Evolutionary conservation across 2,113 vertebrate species (phyloP), one percentile per base, ranked within the genome.

Genomic region (Galemys pyrenaicus): DNA sequence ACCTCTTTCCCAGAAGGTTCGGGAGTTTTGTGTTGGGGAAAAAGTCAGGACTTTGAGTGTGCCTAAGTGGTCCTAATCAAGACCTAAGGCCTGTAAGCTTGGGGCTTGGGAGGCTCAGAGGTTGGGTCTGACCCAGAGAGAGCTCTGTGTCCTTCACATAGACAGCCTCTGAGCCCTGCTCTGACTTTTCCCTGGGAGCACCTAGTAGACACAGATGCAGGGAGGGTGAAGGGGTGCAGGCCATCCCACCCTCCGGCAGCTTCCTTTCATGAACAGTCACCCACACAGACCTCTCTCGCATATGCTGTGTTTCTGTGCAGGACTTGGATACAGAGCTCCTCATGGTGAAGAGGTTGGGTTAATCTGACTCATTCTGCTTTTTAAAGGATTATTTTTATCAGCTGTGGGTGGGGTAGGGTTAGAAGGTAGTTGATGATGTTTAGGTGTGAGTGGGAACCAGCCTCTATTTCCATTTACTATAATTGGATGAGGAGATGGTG

Each of bases 311-410:
- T 86, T 92, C 49, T 58, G 54, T 19, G 58, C 44, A 90, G 49
- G 35, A 6, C 0, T 1, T 77, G 56, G 44, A 75, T 37, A 39
- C 20, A 24, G 9, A 70, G 44, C 44, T 80, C 37, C 67, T 77
- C 24, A 5, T 13, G 51, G 32, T 89, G 16, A 17, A 65, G 37
- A 46, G n/a, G 20, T 39, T 92, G 81, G 13, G 32, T 95, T 70
- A 60, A 46, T 67, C n/a, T 90, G 82, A 90, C 46, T 95, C 86
- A 56, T 44, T 95, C 83, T 70, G n/a, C 46, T 32, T 94, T 94
- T 94, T 37, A 80, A 87, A 92, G 77, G 54, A 35, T 94, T 94
- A 81, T 94, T 96, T 95, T 90, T 65, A 74, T 92, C 91, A 94
- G 77, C 65, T 54, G 81, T 88, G 81, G 39, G 81, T 87, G 77